Evolutionary conservation across 2,113 vertebrate genomes (phyloP).

Genomic region (Dolichallabes microphthalmus): DNA sequence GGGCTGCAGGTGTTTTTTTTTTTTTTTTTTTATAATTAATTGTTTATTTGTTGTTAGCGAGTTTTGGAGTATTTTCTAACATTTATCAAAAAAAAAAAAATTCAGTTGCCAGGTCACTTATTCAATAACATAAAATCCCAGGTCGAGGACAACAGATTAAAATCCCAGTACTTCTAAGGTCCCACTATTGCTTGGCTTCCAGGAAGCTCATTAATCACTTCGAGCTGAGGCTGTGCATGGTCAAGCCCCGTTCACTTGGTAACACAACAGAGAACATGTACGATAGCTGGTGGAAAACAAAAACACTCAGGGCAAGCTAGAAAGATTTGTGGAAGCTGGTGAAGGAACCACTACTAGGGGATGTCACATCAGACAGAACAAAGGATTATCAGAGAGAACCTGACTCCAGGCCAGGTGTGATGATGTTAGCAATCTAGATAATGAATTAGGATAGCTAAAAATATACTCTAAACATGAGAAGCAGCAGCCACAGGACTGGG

Average conservation of each 20-base stretch:
- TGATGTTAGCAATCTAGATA: not conserved
- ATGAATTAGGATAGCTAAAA: not conserved
- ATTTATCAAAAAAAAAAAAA: no score
- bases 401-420: not conserved
- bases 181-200: not conserved
- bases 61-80: not conserved
- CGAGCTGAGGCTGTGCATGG: not conserved
- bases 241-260: not conserved
- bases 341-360: not conserved
- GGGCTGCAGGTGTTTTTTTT: not conserved
- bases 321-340: not conserved
- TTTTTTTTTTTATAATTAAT: not conserved
- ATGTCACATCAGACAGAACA: not conserved
- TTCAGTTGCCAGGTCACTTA: not conserved
- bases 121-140: not conserved
- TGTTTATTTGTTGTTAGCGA: not conserved
- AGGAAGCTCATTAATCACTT: not conserved
- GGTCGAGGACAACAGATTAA: not conserved
- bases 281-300: not conserved
- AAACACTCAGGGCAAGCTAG: not conserved
- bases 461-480: no score
- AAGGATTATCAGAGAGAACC: not conserved
- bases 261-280: not conserved
- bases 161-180: not conserved
- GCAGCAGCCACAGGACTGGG: not conserved